Conservation (phyloP, 1,140 invertebrate genomes). For the Hyposmocoma kahamanoa region DNA sequence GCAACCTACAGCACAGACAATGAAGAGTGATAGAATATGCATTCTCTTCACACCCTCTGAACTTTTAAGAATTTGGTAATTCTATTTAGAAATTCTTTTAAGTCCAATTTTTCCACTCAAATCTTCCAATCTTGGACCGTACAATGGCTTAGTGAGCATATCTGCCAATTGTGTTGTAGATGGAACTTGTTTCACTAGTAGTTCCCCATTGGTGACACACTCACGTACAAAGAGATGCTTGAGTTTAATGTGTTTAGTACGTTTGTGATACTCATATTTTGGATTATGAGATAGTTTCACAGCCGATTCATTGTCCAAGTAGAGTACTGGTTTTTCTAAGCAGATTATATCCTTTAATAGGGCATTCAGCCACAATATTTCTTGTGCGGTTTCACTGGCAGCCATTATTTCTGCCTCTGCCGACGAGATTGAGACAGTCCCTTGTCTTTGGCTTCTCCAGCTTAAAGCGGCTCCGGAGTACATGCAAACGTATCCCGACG, state of each 20-base stretch:
- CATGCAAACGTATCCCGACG: conserved; percentile 27
- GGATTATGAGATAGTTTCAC: conserved; percentile 27
- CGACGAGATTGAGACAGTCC: conserved; percentile 36
- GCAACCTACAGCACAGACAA: conserved; percentile 14
- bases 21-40: too few species aligned
- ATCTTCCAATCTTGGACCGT: background rate
- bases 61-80: background rate
- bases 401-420: conserved; percentile 65
- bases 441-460: conserved; percentile 39
- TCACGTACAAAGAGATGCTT: conserved; percentile 50
- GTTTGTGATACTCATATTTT: conserved; percentile 31
- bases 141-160: conserved; percentile 11
- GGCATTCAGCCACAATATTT: conserved; percentile 43
- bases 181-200: conserved; percentile 10
- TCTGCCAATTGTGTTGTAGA: conserved; percentile 7
- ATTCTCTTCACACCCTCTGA: background rate
- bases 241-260: conserved; percentile 55
- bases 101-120: background rate
- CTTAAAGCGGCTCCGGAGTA: conserved; percentile 34
- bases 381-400: conserved; percentile 43
- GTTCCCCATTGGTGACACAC: conserved; percentile 19
- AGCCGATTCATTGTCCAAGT: conserved; percentile 23
- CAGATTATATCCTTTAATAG: background rate
- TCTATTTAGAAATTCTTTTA: background rate
- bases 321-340: conserved; percentile 14